These are phyloP conservation scores for Myiozetetes cayanensis DNA, from an alignment of 2,113 vertebrate species.

Conservation along the genomic window DNA sequence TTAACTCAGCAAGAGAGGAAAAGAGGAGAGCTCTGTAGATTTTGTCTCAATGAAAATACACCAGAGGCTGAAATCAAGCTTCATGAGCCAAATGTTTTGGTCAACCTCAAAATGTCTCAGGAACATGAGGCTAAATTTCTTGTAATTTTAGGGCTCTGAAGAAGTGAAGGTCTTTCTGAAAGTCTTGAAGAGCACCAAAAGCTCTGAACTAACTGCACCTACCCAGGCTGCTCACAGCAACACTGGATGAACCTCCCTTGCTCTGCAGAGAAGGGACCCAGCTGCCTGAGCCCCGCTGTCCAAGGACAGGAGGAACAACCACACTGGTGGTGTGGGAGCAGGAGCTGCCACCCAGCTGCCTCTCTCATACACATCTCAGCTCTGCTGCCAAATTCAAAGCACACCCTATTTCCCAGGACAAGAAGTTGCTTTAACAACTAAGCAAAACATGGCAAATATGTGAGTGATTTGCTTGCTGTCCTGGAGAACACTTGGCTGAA, in stretches of 20 bases:
- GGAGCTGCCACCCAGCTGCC: not conserved
- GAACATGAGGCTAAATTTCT: not conserved
- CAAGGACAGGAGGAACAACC: not conserved
- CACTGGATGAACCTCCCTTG: not conserved
- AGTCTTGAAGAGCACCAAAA: not conserved
- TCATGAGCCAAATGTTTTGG: not conserved
- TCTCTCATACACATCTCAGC: not conserved
- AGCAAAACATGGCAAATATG: not conserved
- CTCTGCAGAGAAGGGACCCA: not conserved
- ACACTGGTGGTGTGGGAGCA: fast-evolving
- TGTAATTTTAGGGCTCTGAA: not conserved
- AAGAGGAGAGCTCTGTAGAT: not conserved
- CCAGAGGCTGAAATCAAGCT: not conserved
- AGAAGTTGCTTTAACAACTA: not conserved
- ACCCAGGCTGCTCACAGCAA: not conserved
- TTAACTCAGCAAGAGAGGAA: not conserved
- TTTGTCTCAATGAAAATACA: not conserved
- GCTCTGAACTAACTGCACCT: not conserved
- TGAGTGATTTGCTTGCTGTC: not conserved
- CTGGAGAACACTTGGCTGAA: not conserved
- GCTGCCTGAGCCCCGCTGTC: not conserved
- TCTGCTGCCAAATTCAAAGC: not conserved
- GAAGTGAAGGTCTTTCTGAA: not conserved
- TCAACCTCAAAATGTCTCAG: not conserved
- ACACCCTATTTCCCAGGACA: not conserved